Conservation (phyloP, 92 coral and sea anemone genomes). For the Epizoanthus stellaris region DNA sequence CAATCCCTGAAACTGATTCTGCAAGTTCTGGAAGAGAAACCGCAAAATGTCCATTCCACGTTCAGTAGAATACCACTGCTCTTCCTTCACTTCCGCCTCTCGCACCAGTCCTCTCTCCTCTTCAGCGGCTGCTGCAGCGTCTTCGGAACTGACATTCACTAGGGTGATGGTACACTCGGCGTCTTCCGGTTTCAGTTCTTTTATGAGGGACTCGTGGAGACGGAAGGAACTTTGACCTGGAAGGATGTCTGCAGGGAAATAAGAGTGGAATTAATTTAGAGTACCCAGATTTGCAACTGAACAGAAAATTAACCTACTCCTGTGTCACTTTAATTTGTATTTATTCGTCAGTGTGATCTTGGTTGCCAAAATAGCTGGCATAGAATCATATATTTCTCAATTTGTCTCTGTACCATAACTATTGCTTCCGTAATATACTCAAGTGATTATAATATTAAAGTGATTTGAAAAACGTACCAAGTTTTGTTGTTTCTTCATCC, state of each 20-base stretch:
- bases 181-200: background rate
- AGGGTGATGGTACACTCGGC: background rate
- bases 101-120: background rate
- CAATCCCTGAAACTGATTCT: slow-evolving; percentile 15
- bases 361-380: too few relatives aligned
- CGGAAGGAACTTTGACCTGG: slow-evolving; percentile 63
- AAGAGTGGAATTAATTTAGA: background rate
- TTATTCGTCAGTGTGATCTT: too few relatives aligned
- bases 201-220: slow-evolving; percentile 12
- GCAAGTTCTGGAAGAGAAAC: slow-evolving; percentile 33
- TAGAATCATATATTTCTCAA: too few relatives aligned
- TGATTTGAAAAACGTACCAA: background rate
- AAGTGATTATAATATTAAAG: too few relatives aligned
- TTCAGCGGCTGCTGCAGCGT: slow-evolving; percentile 14
- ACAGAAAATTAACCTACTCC: too few relatives aligned
- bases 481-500: background rate
- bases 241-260: slow-evolving; percentile 41
- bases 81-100: slow-evolving; percentile 59
- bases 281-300: too few relatives aligned
- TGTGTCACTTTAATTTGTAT: too few relatives aligned
- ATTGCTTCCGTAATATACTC: too few relatives aligned
- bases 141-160: slow-evolving; percentile 8
- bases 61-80: slow-evolving; percentile 76
- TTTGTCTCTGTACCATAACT: too few relatives aligned
- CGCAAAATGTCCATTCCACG: slow-evolving; percentile 57